These are phyloP conservation scores for Cydia splendana DNA, from an alignment of 1,140 invertebrate genomes.

Conservation along the genomic window DNA sequence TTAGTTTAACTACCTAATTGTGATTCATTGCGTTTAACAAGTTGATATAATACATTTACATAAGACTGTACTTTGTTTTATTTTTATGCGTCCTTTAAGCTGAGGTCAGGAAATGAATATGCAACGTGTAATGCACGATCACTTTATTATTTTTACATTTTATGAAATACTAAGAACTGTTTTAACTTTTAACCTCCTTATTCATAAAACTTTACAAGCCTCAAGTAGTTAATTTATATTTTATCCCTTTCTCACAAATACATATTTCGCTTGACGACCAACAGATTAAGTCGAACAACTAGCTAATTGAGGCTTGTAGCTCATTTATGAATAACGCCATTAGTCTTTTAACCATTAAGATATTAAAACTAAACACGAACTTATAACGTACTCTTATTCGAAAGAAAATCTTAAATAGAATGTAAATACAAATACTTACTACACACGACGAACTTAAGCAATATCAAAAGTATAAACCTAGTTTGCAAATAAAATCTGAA, in stretches of 20 bases:
- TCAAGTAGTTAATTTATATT: too few species aligned
- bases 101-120: conserved; percentile 28
- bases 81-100: conserved; percentile 13
- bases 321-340: too few species aligned
- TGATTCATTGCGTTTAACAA: conserved; percentile 4
- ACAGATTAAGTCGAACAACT: too few species aligned
- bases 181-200: too few species aligned
- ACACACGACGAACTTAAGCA: neutral
- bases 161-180: neutral
- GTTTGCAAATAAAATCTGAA: neutral
- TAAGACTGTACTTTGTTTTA: neutral
- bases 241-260: too few species aligned
- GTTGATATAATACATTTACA: conserved; percentile 15
- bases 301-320: too few species aligned
- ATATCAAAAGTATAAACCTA: neutral
- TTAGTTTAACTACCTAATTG: neutral
- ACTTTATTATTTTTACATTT: conserved; percentile 1
- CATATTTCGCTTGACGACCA: too few species aligned
- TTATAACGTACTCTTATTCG: neutral
- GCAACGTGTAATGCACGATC: neutral
- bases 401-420: neutral
- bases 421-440: neutral
- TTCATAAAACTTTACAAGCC: neutral
- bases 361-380: too few species aligned
- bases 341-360: too few species aligned